Base-by-base conservation (phyloP, 1,140 invertebrate species). In the Nomia melanderi region DNA sequence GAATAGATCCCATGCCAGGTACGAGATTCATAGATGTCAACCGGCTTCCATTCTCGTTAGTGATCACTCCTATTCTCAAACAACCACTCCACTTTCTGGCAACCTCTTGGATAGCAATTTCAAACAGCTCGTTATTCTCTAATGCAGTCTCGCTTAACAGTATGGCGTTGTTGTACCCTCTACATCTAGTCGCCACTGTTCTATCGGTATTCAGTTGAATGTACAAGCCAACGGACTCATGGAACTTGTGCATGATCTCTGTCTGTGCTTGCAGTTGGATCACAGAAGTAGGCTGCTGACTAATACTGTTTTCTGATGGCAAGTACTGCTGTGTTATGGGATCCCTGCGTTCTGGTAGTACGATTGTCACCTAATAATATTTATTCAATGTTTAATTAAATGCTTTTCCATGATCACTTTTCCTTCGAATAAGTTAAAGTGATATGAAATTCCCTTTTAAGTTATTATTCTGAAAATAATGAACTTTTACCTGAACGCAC, bases 401-500 rank as follows among this genome's bases (percentile, higher is more conserved):
- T 14, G 25, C n/a, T n/a, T 29, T 14, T 47, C 20, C 20, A 57
- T 20, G 20, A 20, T 33, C n/a, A n/a, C n/a, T n/a, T n/a, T n/a
- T n/a, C n/a, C n/a, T n/a, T n/a, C n/a, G n/a, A n/a, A n/a, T n/a
- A n/a, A n/a, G n/a, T n/a, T n/a, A n/a, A n/a, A n/a, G n/a, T n/a
- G n/a, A n/a, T n/a, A n/a, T n/a, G n/a, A n/a, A n/a, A n/a, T n/a
- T n/a, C n/a, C n/a, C n/a, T n/a, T n/a, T n/a, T n/a, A n/a, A n/a
- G n/a, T 31, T n/a, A 17, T 25, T 7, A 29, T 7, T n/a, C 8
- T 54, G 23, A 23, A 5, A 63, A 1, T 11, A 29, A 12, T 56
- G n/a, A n/a, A n/a, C n/a, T 17, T 0, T 5, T 62, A 98, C 97
- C 94, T 98, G 97, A 27, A 97, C 97, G 91, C 98, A 99, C 88